phyloP scores from a whole-genome alignment of 2,888 invertebrate genomes.

The Molanna angustata region DNA sequence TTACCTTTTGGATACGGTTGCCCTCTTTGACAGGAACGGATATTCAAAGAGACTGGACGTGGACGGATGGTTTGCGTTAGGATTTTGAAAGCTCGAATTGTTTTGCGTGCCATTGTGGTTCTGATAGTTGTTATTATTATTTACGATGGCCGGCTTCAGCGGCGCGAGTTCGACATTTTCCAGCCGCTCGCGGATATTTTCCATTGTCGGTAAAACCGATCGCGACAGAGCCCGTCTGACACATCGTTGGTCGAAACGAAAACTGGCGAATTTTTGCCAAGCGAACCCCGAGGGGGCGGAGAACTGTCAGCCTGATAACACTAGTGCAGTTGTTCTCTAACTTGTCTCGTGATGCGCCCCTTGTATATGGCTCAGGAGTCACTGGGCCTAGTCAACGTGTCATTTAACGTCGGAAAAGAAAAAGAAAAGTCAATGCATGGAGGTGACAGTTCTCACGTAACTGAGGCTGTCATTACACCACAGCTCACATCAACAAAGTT shows the following conservation, averaged over 20 bases:
- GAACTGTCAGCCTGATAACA: not conserved
- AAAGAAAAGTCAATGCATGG: no score
- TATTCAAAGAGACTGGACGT: constrained; percentile 48
- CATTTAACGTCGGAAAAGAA: no score
- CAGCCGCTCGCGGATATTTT: constrained; percentile 7
- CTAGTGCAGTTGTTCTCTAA: no score
- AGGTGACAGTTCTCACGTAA: no score
- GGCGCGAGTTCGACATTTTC: constrained; percentile 51
- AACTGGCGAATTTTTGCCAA: constrained; percentile 1
- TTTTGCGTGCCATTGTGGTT: constrained; percentile 42
- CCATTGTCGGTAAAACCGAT: constrained; percentile 11
- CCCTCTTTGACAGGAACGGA: constrained; percentile 50
- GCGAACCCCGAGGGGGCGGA: not conserved
- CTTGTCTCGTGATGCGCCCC: no score
- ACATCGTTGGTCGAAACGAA: constrained; percentile 13
- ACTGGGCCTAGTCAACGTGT: no score
- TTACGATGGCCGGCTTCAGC: constrained; percentile 48
- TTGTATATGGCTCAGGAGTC: no score
- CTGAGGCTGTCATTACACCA: no score
- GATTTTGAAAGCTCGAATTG: constrained; percentile 41
- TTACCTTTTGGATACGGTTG: constrained; percentile 54
- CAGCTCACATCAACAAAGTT: no score
- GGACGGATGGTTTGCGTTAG: constrained; percentile 42
- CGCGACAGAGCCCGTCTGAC: constrained; percentile 2
- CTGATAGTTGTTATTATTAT: constrained; percentile 36